A percentile compares a stretch with the other conserved stretches of the same genome.
These are phyloP conservation scores for Chloropsis cyanopogon DNA, from an alignment of 2,113 vertebrate genomes.

Conservation along the genomic window DNA sequence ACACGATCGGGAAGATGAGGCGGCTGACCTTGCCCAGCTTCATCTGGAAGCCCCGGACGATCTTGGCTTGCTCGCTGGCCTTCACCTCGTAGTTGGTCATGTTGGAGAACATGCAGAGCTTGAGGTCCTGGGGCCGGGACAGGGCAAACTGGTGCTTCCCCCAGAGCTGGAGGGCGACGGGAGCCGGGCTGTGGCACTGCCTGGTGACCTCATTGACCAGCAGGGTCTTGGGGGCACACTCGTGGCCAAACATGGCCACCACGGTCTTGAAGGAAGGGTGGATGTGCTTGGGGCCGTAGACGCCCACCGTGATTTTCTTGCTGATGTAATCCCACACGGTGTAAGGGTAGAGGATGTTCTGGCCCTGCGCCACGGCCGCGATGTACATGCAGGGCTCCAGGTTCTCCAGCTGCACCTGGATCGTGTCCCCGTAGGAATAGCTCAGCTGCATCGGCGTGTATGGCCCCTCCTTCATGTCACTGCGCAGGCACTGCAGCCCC, in stretches of 20 bases:
- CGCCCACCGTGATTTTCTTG: slow-evolving; percentile 89
- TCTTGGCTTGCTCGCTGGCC: slow-evolving; percentile 79
- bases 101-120: slow-evolving; percentile 90
- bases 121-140: slow-evolving; percentile 86
- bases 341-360: slow-evolving; percentile 77
- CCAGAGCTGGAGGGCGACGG: slow-evolving; percentile 91
- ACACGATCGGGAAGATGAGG: slow-evolving; percentile 85
- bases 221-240: slow-evolving; percentile 91
- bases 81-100: slow-evolving; percentile 91
- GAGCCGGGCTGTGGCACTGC: slow-evolving; percentile 76
- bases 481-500: slow-evolving; percentile 84
- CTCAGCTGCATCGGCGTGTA: slow-evolving; percentile 77
- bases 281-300: slow-evolving; percentile 95
- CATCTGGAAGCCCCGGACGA: slow-evolving; percentile 89
- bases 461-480: slow-evolving; percentile 89
- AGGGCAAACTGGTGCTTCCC: slow-evolving; percentile 92
- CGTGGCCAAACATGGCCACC: slow-evolving; percentile 91
- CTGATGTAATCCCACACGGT: slow-evolving; percentile 92
- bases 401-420: slow-evolving; percentile 88
- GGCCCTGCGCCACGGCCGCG: slow-evolving; percentile 82
- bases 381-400: slow-evolving; percentile 95
- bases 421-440: slow-evolving; percentile 82
- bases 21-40: slow-evolving; percentile 92
- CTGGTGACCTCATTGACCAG: slow-evolving; percentile 86
- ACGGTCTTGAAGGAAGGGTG: slow-evolving; percentile 96